These are phyloP conservation scores for Tachina lurida DNA, from an alignment of 2,888 invertebrate genomes.

Conservation along the genomic window DNA sequence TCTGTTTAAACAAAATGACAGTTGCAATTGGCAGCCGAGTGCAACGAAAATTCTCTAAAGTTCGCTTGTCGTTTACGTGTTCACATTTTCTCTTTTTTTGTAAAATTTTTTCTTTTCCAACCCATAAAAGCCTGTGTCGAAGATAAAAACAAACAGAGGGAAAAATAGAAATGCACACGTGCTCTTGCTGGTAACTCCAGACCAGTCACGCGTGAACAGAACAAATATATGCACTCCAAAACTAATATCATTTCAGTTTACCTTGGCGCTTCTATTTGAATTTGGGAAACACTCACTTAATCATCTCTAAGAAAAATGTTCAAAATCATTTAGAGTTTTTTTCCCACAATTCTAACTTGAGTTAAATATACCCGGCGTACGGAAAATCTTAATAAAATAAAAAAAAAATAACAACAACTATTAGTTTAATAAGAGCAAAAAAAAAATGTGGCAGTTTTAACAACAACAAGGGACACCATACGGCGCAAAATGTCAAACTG, in stretches of 20 bases:
- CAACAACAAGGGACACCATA: constrained; percentile 44
- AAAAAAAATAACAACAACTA: constrained; percentile 53
- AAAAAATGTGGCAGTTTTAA: background rate
- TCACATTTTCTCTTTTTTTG: background rate
- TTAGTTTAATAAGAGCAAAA: background rate
- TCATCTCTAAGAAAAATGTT: background rate
- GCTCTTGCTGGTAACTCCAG: background rate
- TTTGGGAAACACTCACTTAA: background rate
- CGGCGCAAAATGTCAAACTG: constrained; percentile 70
- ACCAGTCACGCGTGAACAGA: background rate
- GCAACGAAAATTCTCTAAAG: constrained; percentile 69
- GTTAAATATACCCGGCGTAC: constrained; percentile 1
- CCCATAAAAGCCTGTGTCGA: constrained; percentile 43
- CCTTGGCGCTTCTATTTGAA: too few relatives aligned
- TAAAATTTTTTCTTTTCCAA: background rate
- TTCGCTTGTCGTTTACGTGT: constrained; percentile 53
- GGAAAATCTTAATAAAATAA: constrained; percentile 51
- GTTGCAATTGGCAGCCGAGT: constrained; percentile 70
- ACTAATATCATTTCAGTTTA: too few relatives aligned
- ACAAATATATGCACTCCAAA: too few relatives aligned
- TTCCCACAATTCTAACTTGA: constrained; percentile 16
- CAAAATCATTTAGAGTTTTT: constrained; percentile 1
- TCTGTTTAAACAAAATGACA: constrained; percentile 63
- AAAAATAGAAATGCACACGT: background rate
- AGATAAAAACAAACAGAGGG: constrained; percentile 18